Conservation (phyloP, 2,113 vertebrate genomes). For the Esox niger region DNA sequence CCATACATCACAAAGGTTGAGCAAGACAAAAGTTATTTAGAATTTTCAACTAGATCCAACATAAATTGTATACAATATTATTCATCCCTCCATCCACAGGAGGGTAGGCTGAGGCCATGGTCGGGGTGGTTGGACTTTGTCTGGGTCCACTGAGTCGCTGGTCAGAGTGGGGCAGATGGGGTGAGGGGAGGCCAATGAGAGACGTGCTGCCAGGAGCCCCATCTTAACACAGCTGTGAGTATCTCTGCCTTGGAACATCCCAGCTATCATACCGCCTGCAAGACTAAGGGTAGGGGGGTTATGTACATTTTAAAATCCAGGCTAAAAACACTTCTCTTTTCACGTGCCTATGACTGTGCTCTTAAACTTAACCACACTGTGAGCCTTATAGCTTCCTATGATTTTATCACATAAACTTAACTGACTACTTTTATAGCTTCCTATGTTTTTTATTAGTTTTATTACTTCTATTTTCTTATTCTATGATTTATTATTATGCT, state of each 20-base stretch:
- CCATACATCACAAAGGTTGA: background rate
- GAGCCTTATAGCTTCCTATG: too few species aligned
- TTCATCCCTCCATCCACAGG: constrained; percentile 53
- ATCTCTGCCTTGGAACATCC: constrained; percentile 71
- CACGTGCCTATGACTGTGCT: too few species aligned
- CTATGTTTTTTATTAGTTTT: too few species aligned
- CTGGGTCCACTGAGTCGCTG: constrained; percentile 61
- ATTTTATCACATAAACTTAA: too few species aligned
- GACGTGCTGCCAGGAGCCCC: constrained; percentile 76
- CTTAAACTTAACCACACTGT: too few species aligned
- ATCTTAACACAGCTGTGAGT: constrained; percentile 77
- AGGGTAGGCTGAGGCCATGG: constrained; percentile 65
- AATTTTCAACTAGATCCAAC: background rate
- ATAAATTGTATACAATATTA: background rate
- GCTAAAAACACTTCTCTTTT: too few species aligned
- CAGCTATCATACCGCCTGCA: constrained; percentile 80
- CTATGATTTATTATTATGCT: too few species aligned
- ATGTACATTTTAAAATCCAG: too few species aligned
- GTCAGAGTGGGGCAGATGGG: constrained; percentile 73
- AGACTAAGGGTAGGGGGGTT: constrained; percentile 71
- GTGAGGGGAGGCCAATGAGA: constrained; percentile 73
- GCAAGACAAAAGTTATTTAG: background rate
- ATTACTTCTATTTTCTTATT: too few species aligned
- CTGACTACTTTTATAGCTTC: too few species aligned
- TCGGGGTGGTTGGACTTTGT: constrained; percentile 43